Percentiles rank a stretch among this genome's conserved stretches.
phyloP scores from a whole-genome alignment of 2,113 vertebrate species.

The Nerophis ophidion region DNA sequence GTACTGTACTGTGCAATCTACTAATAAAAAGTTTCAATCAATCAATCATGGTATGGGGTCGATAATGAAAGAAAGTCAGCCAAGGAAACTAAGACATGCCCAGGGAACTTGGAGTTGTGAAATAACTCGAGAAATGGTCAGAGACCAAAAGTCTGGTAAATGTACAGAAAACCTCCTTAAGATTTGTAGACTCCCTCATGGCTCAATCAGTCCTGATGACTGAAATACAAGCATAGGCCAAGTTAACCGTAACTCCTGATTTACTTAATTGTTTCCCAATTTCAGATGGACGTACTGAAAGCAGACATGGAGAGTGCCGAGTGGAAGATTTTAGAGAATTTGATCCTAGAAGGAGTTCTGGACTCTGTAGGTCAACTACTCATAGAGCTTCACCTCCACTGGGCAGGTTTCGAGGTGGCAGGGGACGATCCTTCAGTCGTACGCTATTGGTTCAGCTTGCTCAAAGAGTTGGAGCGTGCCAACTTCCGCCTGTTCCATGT shows the following conservation, averaged over 20 bases:
- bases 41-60: too few relatives aligned
- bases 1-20: too few relatives aligned
- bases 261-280: conserved; percentile 14
- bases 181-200: conserved; percentile 1
- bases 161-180: too few relatives aligned
- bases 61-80: too few relatives aligned
- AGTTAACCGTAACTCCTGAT: conserved; percentile 20
- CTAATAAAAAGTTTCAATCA: too few relatives aligned
- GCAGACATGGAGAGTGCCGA: conserved; percentile 92
- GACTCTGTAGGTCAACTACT: conserved; percentile 87
- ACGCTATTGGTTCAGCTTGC: conserved; percentile 92
- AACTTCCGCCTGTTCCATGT: conserved; percentile 85
- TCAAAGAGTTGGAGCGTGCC: conserved; percentile 83
- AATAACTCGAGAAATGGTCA: too few relatives aligned
- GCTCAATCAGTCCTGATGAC: conserved; percentile 32
- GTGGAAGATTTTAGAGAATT: conserved; percentile 96
- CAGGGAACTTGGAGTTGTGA: too few relatives aligned
- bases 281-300: conserved; percentile 89
- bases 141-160: too few relatives aligned
- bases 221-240: conserved; percentile 27
- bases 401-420: conserved; percentile 92
- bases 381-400: conserved; percentile 89
- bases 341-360: conserved; percentile 85
- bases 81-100: too few relatives aligned
- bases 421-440: conserved; percentile 86